Conservation (phyloP, 2,113 vertebrate species). For the Thunnus thynnus region DNA sequence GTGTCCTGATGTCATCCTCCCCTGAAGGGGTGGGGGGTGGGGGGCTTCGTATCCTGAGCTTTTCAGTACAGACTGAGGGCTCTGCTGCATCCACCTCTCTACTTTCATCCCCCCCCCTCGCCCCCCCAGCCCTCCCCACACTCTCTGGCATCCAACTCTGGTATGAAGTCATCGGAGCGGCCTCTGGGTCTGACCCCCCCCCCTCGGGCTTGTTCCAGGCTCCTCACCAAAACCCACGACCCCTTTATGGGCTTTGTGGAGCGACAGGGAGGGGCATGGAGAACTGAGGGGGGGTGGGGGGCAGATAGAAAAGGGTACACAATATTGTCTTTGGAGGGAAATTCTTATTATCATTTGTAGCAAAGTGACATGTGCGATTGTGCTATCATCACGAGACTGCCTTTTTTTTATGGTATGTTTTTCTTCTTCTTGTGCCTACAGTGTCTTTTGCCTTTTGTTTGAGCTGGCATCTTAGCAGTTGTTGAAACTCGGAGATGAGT, state of each 20-base stretch:
- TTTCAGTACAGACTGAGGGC: conserved; percentile 25
- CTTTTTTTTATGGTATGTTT: conserved; percentile 3
- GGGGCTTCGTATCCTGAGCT: conserved; percentile 15
- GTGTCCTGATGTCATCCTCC: conserved; percentile 52
- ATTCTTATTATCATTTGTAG: neutral
- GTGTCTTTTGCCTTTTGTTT: conserved; percentile 34
- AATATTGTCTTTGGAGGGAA: conserved; percentile 45
- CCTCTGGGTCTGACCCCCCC: conserved; percentile 42
- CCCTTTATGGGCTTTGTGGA: conserved; percentile 80
- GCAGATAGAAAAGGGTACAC: conserved; percentile 25
- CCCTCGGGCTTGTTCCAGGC: conserved; percentile 64
- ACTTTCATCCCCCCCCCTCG: conserved; percentile 39
- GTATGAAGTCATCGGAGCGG: conserved; percentile 70
- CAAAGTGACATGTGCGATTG: conserved; percentile 10
- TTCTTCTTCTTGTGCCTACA: neutral
- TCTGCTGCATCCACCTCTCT: conserved; percentile 50
- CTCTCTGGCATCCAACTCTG: conserved; percentile 71
- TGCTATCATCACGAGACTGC: conserved; percentile 31
- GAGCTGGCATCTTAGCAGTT: conserved; percentile 38
- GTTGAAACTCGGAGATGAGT: conserved; percentile 39
- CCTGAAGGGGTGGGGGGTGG: neutral
- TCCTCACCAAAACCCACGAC: conserved; percentile 58
- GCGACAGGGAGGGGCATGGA: conserved; percentile 76
- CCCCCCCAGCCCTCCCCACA: conserved; percentile 27
- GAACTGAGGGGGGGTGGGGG: conserved; percentile 64